Base-by-base conservation (phyloP, 2,113 vertebrate species). In the Pangasianodon hypophthalmus region DNA sequence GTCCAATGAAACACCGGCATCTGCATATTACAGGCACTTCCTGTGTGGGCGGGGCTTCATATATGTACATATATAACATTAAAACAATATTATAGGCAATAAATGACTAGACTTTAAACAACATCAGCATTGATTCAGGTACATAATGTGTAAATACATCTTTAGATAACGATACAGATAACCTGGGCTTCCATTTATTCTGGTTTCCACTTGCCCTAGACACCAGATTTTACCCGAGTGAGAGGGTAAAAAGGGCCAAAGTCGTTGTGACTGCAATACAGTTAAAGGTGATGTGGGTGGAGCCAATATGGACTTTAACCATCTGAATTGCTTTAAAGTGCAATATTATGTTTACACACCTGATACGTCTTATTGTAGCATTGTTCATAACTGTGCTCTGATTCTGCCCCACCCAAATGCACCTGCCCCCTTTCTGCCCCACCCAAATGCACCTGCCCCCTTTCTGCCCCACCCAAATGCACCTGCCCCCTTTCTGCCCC, bases 1-100 rank as follows among this genome's bases (percentile, higher is more conserved):
- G 97, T 98, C 95, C 96, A 93, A 94, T 90, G 19, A 77, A 32
- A 52, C 32, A 60, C 69, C 48, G n/a, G 8, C 82, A 79, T 67
- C 56, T 54, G 29, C 52, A 52, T 56, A 29, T 69, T 86, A 50
- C 14, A 37, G 3, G 26, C 29, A 71, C 37, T 32, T 16, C 29
- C 3, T 29, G 3, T 46, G 41, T 77, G 41, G 41, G 16, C 0
- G 41, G 37, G 73, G 73, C 19, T 46, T 1, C 21, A 26, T 77
- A 46, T 46, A 73, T 18, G 0, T 41, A 41, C n/a, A 41, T 8
- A 24, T 24, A 26, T 6, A 16, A 46, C 21, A 77, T 46, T 46
- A 24, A 11, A 46, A 26, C 21, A 21, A 32, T 19, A 26, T 24
- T 46, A 26, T 10, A 37, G 29, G 50, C 46, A 82, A 82, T 82